Base-by-base conservation (phyloP, 2,113 vertebrate genomes). In the Tetrax tetrax region DNA sequence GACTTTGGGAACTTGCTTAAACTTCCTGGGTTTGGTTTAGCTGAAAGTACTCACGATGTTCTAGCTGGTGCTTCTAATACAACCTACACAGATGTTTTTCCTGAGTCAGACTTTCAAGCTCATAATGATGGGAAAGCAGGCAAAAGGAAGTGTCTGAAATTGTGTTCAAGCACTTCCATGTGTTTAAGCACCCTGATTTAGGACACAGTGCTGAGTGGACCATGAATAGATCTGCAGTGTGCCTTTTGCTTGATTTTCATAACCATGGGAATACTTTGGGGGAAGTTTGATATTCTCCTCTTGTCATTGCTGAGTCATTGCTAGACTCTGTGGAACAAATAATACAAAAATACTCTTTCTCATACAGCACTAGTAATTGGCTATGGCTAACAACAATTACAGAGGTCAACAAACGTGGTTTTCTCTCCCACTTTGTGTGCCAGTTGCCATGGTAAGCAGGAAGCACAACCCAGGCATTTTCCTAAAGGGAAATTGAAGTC, bases 401-500 rank as follows among this genome's bases (percentile, higher is more conserved):
- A 82, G 83, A 76, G 86, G 41, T 90, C 77, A 78, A 63, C 28
- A 93, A 56, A 50, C 37, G 19, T 2, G 16, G 37, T 61, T 95
- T 93, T 91, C 63, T 86, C 43, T 86, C 77, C 60, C 74, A 48
- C 14, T 89, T 87, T 87, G 53, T 87, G 56, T 72, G 76, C 86
- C 64, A 69, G 92, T 92, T 96, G 90, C 95, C 90, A 95, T 78
- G 89, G 94, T 41, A 95, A 93, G 92, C 80, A 95, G 86, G 89
- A 95, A 96, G 83, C 69, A 93, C 69, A 94, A 71, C 48, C 35
- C 56, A 90, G 56, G 83, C 72, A 89, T 72, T 92, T 96, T 95
- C 94, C 90, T 89, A 91, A 96, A 84, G 80, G 92, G 92, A 97
- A 96, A 94, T 0, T 71, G 61, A 95, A 96, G 61, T 93, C 35